phyloP scores from a whole-genome alignment of 1,140 invertebrate genomes.

The Neoseiulus cucumeris region DNA sequence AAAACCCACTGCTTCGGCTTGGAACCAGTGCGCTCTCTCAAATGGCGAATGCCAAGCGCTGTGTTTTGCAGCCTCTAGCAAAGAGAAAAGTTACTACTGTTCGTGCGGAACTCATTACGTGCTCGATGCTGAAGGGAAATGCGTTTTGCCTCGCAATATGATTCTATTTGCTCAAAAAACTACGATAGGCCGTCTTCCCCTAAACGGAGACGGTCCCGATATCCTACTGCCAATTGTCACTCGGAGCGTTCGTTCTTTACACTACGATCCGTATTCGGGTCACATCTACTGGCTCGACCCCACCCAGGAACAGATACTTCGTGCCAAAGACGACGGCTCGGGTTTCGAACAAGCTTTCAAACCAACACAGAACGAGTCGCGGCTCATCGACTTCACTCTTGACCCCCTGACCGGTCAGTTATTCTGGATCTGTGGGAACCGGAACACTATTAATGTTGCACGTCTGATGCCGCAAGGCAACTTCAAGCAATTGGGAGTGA shows the following conservation, averaged over 20 bases:
- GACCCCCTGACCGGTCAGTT: neutral
- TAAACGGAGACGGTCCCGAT: neutral
- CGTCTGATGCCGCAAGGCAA: conserved; percentile 2
- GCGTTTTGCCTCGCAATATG: neutral
- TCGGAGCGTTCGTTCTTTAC: neutral
- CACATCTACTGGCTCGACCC: neutral
- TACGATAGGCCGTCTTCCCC: neutral
- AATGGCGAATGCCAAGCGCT: neutral
- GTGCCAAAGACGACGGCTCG: neutral
- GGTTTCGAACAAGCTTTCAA: neutral
- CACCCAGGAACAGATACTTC: neutral
- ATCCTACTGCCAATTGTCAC: neutral
- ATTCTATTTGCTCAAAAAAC: neutral
- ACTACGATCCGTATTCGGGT: neutral
- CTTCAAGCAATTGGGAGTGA: conserved; percentile 4
- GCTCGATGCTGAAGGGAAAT: conserved; percentile 16
- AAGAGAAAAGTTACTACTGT: neutral
- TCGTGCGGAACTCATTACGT: conserved; percentile 12
- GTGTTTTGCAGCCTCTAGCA: neutral
- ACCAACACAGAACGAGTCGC: neutral
- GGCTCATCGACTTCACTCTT: neutral
- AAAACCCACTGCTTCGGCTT: conserved; percentile 27
- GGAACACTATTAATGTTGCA: neutral
- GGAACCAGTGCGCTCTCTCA: conserved; percentile 35
- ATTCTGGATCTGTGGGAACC: neutral